Base-by-base conservation (phyloP, 1,140 invertebrate genomes). In the Drosophila asahinai region DNA sequence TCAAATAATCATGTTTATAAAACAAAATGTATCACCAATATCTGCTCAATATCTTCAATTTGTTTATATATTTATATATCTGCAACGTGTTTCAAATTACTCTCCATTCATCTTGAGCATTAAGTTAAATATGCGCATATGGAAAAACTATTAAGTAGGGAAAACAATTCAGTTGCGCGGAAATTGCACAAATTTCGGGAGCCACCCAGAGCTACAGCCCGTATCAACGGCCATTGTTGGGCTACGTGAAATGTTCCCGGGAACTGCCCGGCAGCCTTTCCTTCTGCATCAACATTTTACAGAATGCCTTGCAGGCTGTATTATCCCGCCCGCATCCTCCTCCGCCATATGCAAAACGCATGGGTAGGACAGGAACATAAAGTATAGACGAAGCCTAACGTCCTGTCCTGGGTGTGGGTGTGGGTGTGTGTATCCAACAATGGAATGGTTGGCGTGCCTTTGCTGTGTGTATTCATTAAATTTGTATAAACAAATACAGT, bases 401-500 rank as follows among this genome's bases (percentile, higher is more conserved):
- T 59, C 27, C 43, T 25, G 67, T 40, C 36, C 25, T 45, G 19
- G 4, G 11, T 19, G 22, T 59, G 25, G 19, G 49, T 40, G 22
- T 22, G 25, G 19, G 49, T 40, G 27, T 22, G 48, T 72, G 17
- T 42, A 12, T 40, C 36, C 40, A 70, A 64, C 66, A 81, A 82
- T 67, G 62, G 63, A 40, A 64, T 60, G 64, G 38, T 48, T 52
- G 36, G 43, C 52, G 45, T n/a, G 40, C 19, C 38, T 38, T 8
- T 40, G 65, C 62, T 63, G 60, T 86, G 81, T 91, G 71, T 91
- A 91, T 86, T 91, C 87, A 86, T 91, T 91, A 91, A 91, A 87
- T 91, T 91, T 91, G 87, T 91, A 91, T 83, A 91, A 91, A 91
- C 87, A 91, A 91, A 91, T 83, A 87, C 80, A 70, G 75, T 75